Base-by-base conservation (phyloP, 2,888 invertebrate species). In the Xestia c-nigrum region DNA sequence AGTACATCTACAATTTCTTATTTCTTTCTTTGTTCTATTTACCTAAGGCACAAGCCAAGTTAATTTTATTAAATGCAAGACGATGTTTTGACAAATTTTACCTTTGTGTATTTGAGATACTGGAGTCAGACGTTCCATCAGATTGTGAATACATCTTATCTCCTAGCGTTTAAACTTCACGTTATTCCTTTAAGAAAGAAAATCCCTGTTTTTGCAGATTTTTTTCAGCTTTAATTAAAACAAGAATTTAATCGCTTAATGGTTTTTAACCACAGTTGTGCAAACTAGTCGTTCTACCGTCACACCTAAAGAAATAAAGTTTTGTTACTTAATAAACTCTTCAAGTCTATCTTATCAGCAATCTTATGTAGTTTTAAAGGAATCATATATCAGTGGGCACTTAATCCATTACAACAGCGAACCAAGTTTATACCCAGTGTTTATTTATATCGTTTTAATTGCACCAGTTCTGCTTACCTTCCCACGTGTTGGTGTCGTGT, bases 391-490 rank as follows among this genome's bases (percentile, higher is more conserved):
- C 65, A 68, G 16, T 65, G 16, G 14, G 24, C 75, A 72, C 55
- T 76, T 77, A 52, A 75, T 74, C 67, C 47, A 66, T 66, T 65
- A 61, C 43, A 43, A 59, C 12, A 57, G n/a, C 5, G 9, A 5
- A 19, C 24, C 61, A 80, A 66, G 74, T 86, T 80, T 76, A 83
- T 77, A 63, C 76, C 47, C 57, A 82, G 63, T 84, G 88, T 90
- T 89, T 90, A 90, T 91, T 90, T 89, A 86, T 87, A 79, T 72
- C 85, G 77, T 77, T 80, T 87, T 88, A 89, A 89, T 90, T 91
- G 85, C 86, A 85, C 83, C 87, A 85, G 87, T 93, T 93, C 93
- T 91, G 76, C 80, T 90, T 92, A 92, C 81, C 86, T 90, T 88
- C 92, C 93, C 92, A 93, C 94, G 90, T 91, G 90, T 85, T 85